phyloP scores from a whole-genome alignment of 2,888 invertebrate genomes.

The Brachypterus glaber region DNA sequence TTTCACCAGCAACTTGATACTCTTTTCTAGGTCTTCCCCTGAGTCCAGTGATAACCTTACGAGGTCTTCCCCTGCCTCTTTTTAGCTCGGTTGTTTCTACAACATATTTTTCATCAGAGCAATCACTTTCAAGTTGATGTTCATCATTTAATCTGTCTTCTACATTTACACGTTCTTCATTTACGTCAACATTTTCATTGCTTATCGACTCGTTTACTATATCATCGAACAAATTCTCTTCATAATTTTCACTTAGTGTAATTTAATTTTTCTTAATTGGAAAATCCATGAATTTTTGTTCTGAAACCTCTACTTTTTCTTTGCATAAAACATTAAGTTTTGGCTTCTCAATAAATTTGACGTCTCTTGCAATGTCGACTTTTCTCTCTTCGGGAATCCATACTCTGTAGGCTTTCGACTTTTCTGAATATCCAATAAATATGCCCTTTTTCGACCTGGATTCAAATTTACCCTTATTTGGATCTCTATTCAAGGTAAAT shows the following conservation, averaged over 20 bases:
- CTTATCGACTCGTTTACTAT: neutral
- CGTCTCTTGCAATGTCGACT: constrained; percentile 12
- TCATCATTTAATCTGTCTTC: neutral
- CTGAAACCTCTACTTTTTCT: too few relatives aligned
- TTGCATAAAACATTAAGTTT: too few relatives aligned
- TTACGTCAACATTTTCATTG: neutral
- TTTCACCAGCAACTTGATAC: constrained; percentile 1
- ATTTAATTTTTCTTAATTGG: too few relatives aligned
- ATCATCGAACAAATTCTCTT: neutral
- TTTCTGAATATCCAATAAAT: constrained; percentile 18
- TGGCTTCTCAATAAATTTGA: constrained; percentile 8
- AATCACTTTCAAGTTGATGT: neutral
- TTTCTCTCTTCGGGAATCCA: constrained; percentile 11
- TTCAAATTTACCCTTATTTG: constrained; percentile 17
- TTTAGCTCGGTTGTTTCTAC: neutral
- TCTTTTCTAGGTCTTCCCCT: constrained; percentile 1
- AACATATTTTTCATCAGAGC: neutral
- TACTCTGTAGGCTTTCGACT: constrained; percentile 18
- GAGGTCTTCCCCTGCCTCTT: neutral
- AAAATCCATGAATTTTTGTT: too few relatives aligned
- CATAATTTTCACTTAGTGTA: too few relatives aligned
- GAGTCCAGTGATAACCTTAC: neutral
- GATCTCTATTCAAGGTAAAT: too few relatives aligned
- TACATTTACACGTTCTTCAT: neutral
- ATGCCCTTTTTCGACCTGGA: constrained; percentile 13